Base-by-base conservation (phyloP, 2,888 invertebrate genomes). In the Cheilosia impressa region DNA sequence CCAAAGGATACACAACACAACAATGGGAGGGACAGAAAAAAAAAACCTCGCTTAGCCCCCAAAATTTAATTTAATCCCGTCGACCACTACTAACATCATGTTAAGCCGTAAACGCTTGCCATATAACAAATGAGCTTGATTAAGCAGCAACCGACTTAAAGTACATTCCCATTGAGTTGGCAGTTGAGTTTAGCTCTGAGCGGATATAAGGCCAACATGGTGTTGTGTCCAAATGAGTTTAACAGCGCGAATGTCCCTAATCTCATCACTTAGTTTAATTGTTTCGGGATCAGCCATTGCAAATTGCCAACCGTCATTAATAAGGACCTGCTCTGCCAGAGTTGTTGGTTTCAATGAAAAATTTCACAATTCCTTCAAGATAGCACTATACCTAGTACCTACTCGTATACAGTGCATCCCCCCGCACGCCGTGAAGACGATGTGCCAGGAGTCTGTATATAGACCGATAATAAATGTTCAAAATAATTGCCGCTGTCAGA, bases 221-320 rank as follows among this genome's bases (percentile, higher is more conserved):
- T 79, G 63, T 69, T 71, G 69, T 65, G 69, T 69, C 65, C 73
- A 75, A 84, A 83, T 69, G 73, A 60, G 81, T 81, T 81, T 62
- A 81, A 76, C 81, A 45, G 81, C 85, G 81, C 85, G 85, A 81
- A 81, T 85, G 81, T 77, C 76, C 76, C 66, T 81, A 81, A 85
- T 81, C 81, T 81, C 76, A 77, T 85, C 85, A 76, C 76, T 85
- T 85, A 81, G 85, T 72, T 72, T 81, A 85, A 85, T 85, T 85
- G 81, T 85, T 85, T 68, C 72, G 76, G 85, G 81, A 85, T 85
- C 85, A 81, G 81, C 81, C 76, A 41, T 63, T 85, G 81, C 81
- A 76, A 81, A 76, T 76, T 76, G 79, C 60, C 55, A 57, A 77
- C 72, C 85, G 66, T 68, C 81, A 85, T 85, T 81, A 85, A 81